Evolutionary conservation across 1,140 invertebrate species (phyloP).

Genomic region (Acromyrmex echinatior): DNA sequence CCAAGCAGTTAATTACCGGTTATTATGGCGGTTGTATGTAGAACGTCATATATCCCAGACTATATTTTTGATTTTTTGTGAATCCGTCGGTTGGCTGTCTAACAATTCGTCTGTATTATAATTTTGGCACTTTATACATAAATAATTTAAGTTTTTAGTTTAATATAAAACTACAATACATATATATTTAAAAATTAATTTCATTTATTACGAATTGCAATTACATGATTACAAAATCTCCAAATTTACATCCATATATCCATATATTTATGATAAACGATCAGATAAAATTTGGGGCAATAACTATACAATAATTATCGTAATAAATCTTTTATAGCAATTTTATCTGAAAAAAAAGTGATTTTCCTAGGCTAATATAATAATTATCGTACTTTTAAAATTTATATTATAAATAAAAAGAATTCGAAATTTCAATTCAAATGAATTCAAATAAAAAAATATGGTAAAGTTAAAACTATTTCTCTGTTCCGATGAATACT

Average conservation of each 20-base stretch:
- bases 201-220: background rate
- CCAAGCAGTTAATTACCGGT: conserved; percentile 1
- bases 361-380: too few species aligned
- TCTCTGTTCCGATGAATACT: background rate
- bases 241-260: background rate
- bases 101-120: background rate
- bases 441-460: background rate
- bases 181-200: background rate
- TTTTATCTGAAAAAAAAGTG: too few species aligned
- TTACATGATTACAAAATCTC: background rate
- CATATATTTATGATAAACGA: background rate
- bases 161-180: background rate
- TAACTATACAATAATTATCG: background rate
- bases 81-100: background rate
- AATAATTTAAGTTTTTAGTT: background rate
- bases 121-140: background rate
- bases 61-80: background rate
- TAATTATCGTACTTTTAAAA: background rate
- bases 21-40: background rate
- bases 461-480: background rate
- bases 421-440: background rate
- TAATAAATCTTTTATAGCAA: too few species aligned
- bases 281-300: background rate
- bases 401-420: background rate
- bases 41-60: background rate